Evolutionary conservation across 2,888 invertebrate genomes (phyloP), one percentile per base, ranked within the genome.

Genomic region (Perizoma affinitatum): DNA sequence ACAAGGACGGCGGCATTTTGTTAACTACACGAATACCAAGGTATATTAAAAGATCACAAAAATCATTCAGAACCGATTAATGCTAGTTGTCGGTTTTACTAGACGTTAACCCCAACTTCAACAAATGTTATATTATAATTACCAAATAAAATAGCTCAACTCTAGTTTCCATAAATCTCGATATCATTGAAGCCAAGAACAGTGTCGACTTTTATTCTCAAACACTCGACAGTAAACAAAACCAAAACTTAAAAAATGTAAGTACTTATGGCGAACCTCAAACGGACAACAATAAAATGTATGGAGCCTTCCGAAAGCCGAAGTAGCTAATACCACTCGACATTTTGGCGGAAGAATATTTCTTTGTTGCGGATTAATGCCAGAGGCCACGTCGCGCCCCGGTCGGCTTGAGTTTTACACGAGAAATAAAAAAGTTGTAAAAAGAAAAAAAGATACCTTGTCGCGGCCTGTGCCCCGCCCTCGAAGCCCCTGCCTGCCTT

Each of bases 251-350:
- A 11, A 56, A 56, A 42, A 47, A 51, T 10, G 42, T 42, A 44
- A 11, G 46, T 34, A 49, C 42, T 48, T 8, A 5, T 7, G 38
- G 10, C 48, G 34, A 41, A 54, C 44, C 49, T 45, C 57, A 53
- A 53, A 53, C 58, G 52, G 35, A 49, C 48, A 54, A 63, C 48
- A 58, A 55, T 49, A 54, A 54, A 66, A 64, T 55, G 54, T 65
- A 58, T 54, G 57, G 56, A 61, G 58, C 63, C 59, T 60, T 61
- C 41, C 47, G 36, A n/a, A n/a, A n/a, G n/a, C n/a, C n/a, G n/a
- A 51, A 58, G 61, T 43, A 55, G 54, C 46, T 68, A 64, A 68
- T 68, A 63, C 67, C 62, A 55, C 70, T 70, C 59, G 61, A 68
- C 57, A 62, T 60, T 65, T 58, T 50, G 36, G 54, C 51, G 51